These are phyloP conservation scores for Melinaea marsaeus DNA, from an alignment of 2,888 invertebrate species.

Conservation along the genomic window DNA sequence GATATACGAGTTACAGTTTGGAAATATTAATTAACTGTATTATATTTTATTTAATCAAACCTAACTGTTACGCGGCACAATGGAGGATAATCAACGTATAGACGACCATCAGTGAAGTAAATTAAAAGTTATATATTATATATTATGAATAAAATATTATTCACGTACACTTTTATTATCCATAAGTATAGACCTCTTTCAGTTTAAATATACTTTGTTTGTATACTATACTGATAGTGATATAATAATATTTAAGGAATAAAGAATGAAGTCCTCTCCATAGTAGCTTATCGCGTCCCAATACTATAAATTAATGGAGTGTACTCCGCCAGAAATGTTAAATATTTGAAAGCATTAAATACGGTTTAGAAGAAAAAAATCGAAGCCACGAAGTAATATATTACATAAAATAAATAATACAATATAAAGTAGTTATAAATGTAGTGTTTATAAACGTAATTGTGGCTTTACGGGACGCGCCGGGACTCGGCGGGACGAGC, in stretches of 20 bases:
- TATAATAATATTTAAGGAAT: slow-evolving; percentile 2
- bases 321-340: slow-evolving; percentile 74
- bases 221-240: neutral
- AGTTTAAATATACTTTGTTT: neutral
- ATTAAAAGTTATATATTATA: too few species aligned
- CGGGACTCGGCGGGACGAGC: slow-evolving; percentile 56
- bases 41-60: too few species aligned
- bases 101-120: too few species aligned
- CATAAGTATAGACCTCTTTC: slow-evolving; percentile 15
- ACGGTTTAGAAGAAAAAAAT: slow-evolving; percentile 66
- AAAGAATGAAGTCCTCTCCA: slow-evolving; percentile 46
- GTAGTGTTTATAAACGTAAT: slow-evolving; percentile 77
- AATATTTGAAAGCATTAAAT: slow-evolving; percentile 72
- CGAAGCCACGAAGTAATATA: slow-evolving; percentile 71
- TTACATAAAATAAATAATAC: slow-evolving; percentile 77
- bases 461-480: slow-evolving; percentile 72
- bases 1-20: too few species aligned
- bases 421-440: slow-evolving; percentile 77
- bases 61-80: too few species aligned
- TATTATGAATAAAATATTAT: too few species aligned
- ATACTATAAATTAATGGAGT: slow-evolving; percentile 75
- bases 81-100: too few species aligned
- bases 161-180: too few species aligned
- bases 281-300: slow-evolving; percentile 41
- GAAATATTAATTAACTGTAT: too few species aligned